Conservation (phyloP, 2,113 vertebrate genomes). For the Lepisosteus oculatus region DNA sequence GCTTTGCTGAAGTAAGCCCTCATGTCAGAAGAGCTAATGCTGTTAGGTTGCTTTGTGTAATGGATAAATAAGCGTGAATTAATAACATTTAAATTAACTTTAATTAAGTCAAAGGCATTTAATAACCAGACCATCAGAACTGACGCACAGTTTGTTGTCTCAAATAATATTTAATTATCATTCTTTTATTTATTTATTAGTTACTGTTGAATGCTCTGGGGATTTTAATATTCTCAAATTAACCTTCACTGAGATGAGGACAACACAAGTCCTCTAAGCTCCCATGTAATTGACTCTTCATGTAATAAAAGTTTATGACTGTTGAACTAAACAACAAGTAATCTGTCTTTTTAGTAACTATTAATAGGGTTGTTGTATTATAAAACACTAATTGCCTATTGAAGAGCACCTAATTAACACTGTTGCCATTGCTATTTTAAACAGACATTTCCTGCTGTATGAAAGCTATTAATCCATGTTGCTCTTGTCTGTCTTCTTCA, state of each 20-base stretch:
- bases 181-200: constrained; percentile 55
- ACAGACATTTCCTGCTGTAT: constrained; percentile 39
- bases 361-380: constrained; percentile 48
- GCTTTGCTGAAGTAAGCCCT: too few species aligned
- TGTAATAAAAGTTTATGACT: constrained; percentile 68
- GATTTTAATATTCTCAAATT: constrained; percentile 58
- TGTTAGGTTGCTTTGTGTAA: too few species aligned
- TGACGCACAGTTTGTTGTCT: constrained; percentile 26
- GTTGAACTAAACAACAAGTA: constrained; percentile 65
- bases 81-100: too few species aligned
- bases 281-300: constrained; percentile 67
- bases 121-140: too few species aligned
- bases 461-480: constrained; percentile 46
- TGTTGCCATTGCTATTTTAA: constrained; percentile 60
- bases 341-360: constrained; percentile 57
- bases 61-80: too few species aligned
- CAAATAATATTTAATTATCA: constrained; percentile 54
- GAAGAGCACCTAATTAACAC: constrained; percentile 60
- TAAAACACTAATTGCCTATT: constrained; percentile 63
- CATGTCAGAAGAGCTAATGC: too few species aligned
- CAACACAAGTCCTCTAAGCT: constrained; percentile 49
- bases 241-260: constrained; percentile 50
- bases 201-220: constrained; percentile 50
- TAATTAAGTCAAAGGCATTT: too few species aligned
- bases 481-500: constrained; percentile 21